Base-by-base conservation (phyloP, 2,888 invertebrate species). In the Beris morrisii region DNA sequence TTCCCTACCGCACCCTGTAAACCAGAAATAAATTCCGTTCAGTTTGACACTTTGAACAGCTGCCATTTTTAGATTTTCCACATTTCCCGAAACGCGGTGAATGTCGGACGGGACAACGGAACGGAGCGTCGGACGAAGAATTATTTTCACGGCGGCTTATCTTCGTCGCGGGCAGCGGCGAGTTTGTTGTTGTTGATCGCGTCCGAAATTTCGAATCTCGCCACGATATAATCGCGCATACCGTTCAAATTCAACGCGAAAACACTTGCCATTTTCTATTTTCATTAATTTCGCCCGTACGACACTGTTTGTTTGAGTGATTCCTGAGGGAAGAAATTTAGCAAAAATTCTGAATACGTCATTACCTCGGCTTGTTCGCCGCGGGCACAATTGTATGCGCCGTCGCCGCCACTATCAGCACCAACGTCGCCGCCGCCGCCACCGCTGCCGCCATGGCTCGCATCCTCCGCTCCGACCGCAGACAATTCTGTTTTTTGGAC, bases 341-440 rank as follows among this genome's bases (percentile, higher is more conserved):
- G 38, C 32, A 38, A 22, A 32, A 57, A 28, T 15, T 45, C 22
- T 15, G n/a, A 50, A 46, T 52, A 38, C 61, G 58, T 59, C 61
- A 52, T 61, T 61, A 61, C 61, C 61, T 61, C 50, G 61, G 61
- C 38, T 38, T 38, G 7, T 38, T 38, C 38, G 38, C 38, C 38
- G 38, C 61, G 61, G 52, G 61, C 38, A 22, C 38, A 38, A 9
- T 38, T 38, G 9, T 7, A 38, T 3, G 38, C 38, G 15, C 46
- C 44, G 63, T 32, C 59, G 67, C 68, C 7, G 43, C 65, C 28
- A 66, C 70, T 69, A 66, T 64, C 70, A 58, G 68, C 71, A 45
- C 59, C 59, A 57, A 13, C 38, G 11, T 48, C 56, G 44, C 50
- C 66, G 52, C 38, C 52, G 45, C 52, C 52, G 52, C 43, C 66